Percentiles rank a stretch among this genome's conserved stretches.
Conservation (phyloP, 2,797 vertebrate species). For the Siniperca undulata region DNA sequence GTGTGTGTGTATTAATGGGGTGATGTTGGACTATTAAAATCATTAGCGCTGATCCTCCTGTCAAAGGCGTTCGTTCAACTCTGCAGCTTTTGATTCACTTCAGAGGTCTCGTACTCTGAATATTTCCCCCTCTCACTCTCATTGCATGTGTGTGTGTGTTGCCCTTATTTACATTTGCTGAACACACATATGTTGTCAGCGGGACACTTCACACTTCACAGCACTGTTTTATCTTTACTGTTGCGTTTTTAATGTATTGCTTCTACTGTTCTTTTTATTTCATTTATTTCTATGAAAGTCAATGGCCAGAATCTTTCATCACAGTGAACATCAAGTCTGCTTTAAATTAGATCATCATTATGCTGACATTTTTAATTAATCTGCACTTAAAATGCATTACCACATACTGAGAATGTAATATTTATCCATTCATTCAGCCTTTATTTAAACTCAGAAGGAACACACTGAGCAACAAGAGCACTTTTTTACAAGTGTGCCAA, state of each 20-base stretch:
- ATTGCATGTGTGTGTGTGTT: not conserved
- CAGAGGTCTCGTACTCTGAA: conserved; percentile 47
- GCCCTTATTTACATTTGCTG: conserved; percentile 35
- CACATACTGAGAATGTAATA: not conserved
- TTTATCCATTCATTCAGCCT: not conserved
- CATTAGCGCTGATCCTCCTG: conserved; percentile 65
- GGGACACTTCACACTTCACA: not conserved
- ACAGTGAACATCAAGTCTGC: not conserved
- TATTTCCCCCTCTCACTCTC: not conserved
- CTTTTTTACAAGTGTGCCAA: not conserved
- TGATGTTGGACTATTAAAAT: conserved; percentile 76
- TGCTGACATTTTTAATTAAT: not conserved
- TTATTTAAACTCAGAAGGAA: not conserved
- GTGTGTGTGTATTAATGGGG: conserved; percentile 50
- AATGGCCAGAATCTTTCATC: not conserved
- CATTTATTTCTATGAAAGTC: not conserved
- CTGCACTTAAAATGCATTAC: not conserved
- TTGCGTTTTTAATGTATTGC: not conserved
- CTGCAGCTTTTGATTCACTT: conserved; percentile 55
- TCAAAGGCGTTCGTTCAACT: conserved; percentile 40
- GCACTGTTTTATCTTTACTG: not conserved
- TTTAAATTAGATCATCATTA: not conserved
- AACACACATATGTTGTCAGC: conserved; percentile 1
- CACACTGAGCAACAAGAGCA: not conserved
- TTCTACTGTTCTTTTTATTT: not conserved